phyloP scores from a whole-genome alignment of 2,113 vertebrate genomes.

The cattle (Bos taurus) region ARS-UCD2.0 NC_037334.1:58533501-58534000 shows the following conservation, averaged over 20 bases:
- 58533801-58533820: neutral
- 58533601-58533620: neutral
- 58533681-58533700: neutral
- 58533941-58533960: neutral
- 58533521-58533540: neutral
- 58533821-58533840: neutral
- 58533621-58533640: neutral
- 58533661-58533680: neutral
- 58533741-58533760: neutral
- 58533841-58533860: neutral
- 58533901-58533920: neutral
- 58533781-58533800: neutral
- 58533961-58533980: neutral
- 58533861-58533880: neutral
- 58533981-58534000: neutral
- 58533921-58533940: neutral
- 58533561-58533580: neutral
- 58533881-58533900: neutral
- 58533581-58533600: neutral
- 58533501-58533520: neutral
- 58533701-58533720: neutral
- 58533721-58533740: neutral
- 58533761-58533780: neutral
- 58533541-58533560: neutral
- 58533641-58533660: neutral